Evolutionary conservation across 2,113 vertebrate genomes (phyloP).

Genomic region (Coptodon bakossiorum): DNA sequence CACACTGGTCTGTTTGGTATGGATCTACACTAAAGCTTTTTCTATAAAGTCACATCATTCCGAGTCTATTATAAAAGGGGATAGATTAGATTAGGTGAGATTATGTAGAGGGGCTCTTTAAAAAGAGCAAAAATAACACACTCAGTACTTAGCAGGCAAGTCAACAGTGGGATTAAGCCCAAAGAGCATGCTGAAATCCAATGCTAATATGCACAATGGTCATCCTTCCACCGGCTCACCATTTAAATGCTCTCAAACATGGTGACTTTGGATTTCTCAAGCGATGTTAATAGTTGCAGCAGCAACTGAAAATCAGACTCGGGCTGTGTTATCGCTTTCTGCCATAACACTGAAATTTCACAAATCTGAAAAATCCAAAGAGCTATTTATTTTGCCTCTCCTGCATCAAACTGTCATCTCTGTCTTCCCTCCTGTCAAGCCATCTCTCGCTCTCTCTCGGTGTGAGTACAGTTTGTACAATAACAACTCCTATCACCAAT

Average conservation of each 20-base stretch:
- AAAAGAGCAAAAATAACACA: slow-evolving; percentile 71
- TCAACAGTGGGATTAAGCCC: slow-evolving; percentile 65
- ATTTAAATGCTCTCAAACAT: slow-evolving; percentile 21
- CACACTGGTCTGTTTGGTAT: slow-evolving; percentile 53
- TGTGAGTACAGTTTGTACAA: slow-evolving; percentile 28
- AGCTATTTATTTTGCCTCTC: background rate
- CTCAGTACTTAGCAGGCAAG: slow-evolving; percentile 57
- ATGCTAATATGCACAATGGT: slow-evolving; percentile 53
- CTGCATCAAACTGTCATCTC: background rate
- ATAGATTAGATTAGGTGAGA: slow-evolving; percentile 75
- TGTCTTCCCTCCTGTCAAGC: background rate
- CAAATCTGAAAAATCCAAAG: slow-evolving; percentile 12
- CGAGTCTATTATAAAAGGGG: slow-evolving; percentile 62
- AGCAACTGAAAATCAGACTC: background rate
- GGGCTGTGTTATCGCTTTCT: background rate
- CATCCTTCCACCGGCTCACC: slow-evolving; percentile 19
- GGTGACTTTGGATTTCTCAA: background rate
- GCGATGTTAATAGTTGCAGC: background rate
- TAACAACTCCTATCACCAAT: slow-evolving; percentile 56
- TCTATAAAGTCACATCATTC: slow-evolving; percentile 61
- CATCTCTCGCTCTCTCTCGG: background rate
- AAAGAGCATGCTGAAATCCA: slow-evolving; percentile 57
- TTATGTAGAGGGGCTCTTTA: slow-evolving; percentile 65
- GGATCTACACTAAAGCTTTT: slow-evolving; percentile 64
- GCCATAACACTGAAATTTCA: background rate